Base-by-base conservation (phyloP, 2,888 invertebrate genomes). In the Dorcus parallelipipedus region DNA sequence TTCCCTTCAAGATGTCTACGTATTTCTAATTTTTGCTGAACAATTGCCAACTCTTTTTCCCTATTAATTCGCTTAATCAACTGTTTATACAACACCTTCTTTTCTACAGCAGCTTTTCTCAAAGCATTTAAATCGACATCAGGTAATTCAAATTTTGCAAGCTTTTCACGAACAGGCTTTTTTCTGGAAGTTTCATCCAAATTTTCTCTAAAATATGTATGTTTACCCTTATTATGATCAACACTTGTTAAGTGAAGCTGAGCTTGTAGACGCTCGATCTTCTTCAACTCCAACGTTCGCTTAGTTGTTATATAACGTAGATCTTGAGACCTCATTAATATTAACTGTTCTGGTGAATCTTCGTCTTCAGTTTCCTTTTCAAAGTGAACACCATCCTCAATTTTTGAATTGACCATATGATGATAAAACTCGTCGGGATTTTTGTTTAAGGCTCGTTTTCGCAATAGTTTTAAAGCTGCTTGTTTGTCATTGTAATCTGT, bases 351-450 rank as follows among this genome's bases (percentile, higher is more conserved):
- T 0, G 88, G 84, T 1, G 90, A 88, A 66, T 93, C 88, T 69
- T 92, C 89, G 45, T 88, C 86, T 38, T 84, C 83, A 60, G 89
- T 87, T 23, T 83, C 79, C 40, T 87, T 78, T 69, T 91, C 88
- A 73, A 87, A 87, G 69, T 89, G 88, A 56, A 73, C 63, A 0
- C 83, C 83, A 65, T 81, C 81, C 62, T 82, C 77, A 0, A 90
- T 78, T 76, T 88, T 87, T 0, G 95, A 91, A 75, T 93, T 95
- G 57, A 95, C 86, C 97, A 98, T 98, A 74, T 97, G 96, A 80
- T 93, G 95, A 77, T 97, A 93, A 80, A 97, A 99, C 77, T 99
- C 99, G 87, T 99, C 97, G 1, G 97, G 96, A 81, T 99, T 99
- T 76, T 89, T 93, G 73, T 96, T 91, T 20, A 94, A 79, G 0